Conservation (phyloP, 2,888 invertebrate species). For the Mythimna pallens region DNA sequence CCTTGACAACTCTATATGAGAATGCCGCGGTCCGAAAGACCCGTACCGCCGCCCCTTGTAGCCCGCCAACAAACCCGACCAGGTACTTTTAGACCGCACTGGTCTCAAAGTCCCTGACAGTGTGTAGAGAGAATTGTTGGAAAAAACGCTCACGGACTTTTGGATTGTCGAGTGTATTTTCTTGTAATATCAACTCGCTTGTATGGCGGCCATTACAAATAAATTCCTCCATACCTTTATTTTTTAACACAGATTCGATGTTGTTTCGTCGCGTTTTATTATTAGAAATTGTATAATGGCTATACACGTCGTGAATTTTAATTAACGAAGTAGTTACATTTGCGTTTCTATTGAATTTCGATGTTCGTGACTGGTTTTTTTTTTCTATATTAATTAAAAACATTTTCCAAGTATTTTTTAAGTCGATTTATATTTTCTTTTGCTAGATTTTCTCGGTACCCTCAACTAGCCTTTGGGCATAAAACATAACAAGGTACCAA, state of each 20-base stretch:
- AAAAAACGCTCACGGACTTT: constrained; percentile 71
- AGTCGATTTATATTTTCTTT: background rate
- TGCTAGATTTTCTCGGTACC: background rate
- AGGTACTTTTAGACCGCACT: constrained; percentile 69
- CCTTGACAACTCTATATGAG: constrained; percentile 92
- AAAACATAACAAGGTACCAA: background rate
- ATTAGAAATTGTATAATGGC: constrained; percentile 45
- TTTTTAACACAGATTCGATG: constrained; percentile 79
- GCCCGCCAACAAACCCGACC: constrained; percentile 54
- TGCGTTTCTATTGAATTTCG: constrained; percentile 45
- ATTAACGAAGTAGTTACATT: constrained; percentile 29
- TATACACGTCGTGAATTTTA: constrained; percentile 49
- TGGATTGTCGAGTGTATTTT: constrained; percentile 80
- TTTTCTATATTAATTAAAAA: constrained; percentile 1
- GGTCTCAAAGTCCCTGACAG: constrained; percentile 69
- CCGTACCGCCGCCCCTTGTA: constrained; percentile 70
- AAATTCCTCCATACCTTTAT: constrained; percentile 82
- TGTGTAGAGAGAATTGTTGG: constrained; percentile 63
- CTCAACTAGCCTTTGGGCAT: background rate
- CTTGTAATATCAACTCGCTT: constrained; percentile 81
- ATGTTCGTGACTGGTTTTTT: constrained; percentile 24
- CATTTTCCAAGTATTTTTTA: background rate
- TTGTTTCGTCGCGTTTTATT: constrained; percentile 72
- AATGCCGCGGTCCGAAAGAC: constrained; percentile 80
- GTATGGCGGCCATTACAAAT: constrained; percentile 85